A percentile compares a stretch with the other conserved stretches of the same genome.
Evolutionary conservation across 1,140 invertebrate species (phyloP).

Genomic region (Steinernema feltiae): DNA sequence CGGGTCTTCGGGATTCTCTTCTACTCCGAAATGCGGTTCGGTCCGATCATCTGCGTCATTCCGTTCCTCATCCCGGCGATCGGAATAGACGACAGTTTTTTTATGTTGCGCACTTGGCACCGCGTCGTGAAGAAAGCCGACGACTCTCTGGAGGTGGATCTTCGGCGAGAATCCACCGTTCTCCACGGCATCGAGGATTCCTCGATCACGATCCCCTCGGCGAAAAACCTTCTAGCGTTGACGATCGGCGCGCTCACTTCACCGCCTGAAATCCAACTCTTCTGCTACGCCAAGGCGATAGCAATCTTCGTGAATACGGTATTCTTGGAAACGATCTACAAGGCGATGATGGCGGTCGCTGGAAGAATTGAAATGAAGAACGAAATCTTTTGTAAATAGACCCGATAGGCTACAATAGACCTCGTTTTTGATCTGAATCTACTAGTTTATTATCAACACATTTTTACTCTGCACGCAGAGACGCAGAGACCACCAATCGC

Average conservation of each 20-base stretch:
- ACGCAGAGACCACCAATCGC: too few species aligned
- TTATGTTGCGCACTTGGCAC: slow-evolving; percentile 51
- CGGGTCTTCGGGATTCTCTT: slow-evolving; percentile 48
- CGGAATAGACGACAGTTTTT: slow-evolving; percentile 49
- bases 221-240: slow-evolving; percentile 47
- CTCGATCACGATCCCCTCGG: slow-evolving; percentile 46
- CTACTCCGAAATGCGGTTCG: slow-evolving; percentile 44
- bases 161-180: slow-evolving; percentile 33
- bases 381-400: too few species aligned
- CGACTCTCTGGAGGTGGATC: slow-evolving; percentile 28
- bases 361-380: slow-evolving; percentile 39
- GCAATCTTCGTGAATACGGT: slow-evolving; percentile 44
- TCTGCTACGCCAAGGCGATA: slow-evolving; percentile 45
- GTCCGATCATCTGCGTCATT: slow-evolving; percentile 53
- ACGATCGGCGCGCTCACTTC: slow-evolving; percentile 45
- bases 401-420: too few species aligned
- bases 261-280: slow-evolving; percentile 44
- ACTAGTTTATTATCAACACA: too few species aligned
- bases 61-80: slow-evolving; percentile 54
- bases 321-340: slow-evolving; percentile 49
- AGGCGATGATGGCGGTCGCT: slow-evolving; percentile 40
- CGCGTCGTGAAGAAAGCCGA: slow-evolving; percentile 30
- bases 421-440: too few species aligned
- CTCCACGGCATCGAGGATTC: slow-evolving; percentile 13
- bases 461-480: too few species aligned